phyloP scores from a whole-genome alignment of 2,797 vertebrate genomes.

The Oreochromis grahami region DNA sequence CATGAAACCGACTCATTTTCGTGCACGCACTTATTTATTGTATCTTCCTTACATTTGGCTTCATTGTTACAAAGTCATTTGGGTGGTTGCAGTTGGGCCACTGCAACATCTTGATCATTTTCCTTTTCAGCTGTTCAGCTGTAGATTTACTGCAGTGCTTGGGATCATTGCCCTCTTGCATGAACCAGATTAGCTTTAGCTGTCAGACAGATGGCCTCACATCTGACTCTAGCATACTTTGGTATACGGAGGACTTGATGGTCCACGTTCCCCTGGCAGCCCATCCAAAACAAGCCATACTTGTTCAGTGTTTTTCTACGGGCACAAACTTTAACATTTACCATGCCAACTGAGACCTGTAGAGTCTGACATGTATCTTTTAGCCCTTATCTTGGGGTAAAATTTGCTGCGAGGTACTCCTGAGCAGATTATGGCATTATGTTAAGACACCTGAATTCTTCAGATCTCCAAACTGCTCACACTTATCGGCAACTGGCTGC shows the following conservation, averaged over 20 bases:
- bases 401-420: background rate
- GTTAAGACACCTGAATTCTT: background rate
- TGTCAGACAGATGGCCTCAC: background rate
- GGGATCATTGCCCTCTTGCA: background rate
- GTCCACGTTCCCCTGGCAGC: background rate
- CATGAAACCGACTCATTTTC: background rate
- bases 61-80: background rate
- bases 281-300: background rate
- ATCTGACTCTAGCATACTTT: background rate
- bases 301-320: background rate
- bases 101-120: background rate
- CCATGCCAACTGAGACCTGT: background rate
- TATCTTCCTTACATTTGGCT: background rate
- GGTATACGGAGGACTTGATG: rapidly evolving
- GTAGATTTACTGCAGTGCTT: background rate
- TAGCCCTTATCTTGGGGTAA: background rate
- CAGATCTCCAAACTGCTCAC: background rate
- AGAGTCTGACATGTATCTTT: background rate
- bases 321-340: rapidly evolving
- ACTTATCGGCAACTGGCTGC: rapidly evolving
- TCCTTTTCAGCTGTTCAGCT: background rate
- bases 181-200: background rate
- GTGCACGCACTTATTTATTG: rapidly evolving
- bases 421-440: background rate
- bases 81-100: background rate